Percentiles rank a stretch among this genome's conserved stretches.
Conservation (phyloP, 2,888 invertebrate genomes). For the Leucania comma region DNA sequence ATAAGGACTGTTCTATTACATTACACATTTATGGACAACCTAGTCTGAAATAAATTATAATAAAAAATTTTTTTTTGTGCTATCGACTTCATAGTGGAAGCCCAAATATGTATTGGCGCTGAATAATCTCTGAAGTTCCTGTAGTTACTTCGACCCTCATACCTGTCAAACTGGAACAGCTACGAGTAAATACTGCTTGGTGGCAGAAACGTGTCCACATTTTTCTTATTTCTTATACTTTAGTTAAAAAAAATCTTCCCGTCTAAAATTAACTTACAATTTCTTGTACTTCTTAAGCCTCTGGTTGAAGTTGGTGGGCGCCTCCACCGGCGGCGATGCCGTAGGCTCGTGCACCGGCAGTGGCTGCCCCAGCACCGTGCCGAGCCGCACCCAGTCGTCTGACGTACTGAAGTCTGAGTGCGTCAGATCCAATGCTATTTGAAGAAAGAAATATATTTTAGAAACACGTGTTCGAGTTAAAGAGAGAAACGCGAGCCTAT, state of each 20-base stretch:
- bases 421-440: slow-evolving; percentile 82
- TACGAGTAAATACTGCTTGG: background rate
- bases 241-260: too few species aligned
- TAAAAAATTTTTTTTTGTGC: too few species aligned
- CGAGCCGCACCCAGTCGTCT: slow-evolving; percentile 86
- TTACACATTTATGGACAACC: too few species aligned
- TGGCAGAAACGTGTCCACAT: background rate
- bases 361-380: slow-evolving; percentile 81
- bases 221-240: background rate
- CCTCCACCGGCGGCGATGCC: slow-evolving; percentile 72
- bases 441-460: slow-evolving; percentile 7
- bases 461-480: too few species aligned
- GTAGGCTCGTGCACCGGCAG: slow-evolving; percentile 74
- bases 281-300: slow-evolving; percentile 86
- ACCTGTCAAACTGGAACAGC: background rate
- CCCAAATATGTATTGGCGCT: too few species aligned
- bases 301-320: slow-evolving; percentile 78
- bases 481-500: too few species aligned
- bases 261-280: slow-evolving; percentile 78
- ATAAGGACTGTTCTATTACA: too few species aligned
- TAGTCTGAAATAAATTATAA: too few species aligned
- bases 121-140: too few species aligned
- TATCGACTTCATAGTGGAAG: background rate
- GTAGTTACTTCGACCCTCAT: too few species aligned
- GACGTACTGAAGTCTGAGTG: slow-evolving; percentile 86